Conservation (phyloP, 1,140 invertebrate species). For the Hesperophylax magnus region DNA sequence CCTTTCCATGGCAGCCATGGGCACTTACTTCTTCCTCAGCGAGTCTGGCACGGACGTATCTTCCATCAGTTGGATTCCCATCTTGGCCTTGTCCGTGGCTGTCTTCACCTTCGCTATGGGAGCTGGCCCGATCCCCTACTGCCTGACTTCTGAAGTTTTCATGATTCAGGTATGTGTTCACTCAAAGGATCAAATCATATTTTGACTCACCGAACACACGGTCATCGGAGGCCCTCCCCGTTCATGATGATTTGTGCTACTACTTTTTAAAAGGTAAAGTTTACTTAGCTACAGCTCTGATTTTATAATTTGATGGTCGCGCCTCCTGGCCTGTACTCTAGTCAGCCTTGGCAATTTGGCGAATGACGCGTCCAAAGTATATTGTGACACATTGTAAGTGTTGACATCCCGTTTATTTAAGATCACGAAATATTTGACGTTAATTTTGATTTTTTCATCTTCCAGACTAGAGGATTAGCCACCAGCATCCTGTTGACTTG, state of each 20-base stretch:
- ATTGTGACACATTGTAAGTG: no score
- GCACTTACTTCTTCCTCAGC: conserved; percentile 32
- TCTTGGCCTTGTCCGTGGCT: conserved; percentile 59
- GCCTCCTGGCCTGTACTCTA: no score
- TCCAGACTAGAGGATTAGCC: conserved; percentile 45
- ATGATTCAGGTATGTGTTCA: conserved; percentile 59
- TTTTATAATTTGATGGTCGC: no score
- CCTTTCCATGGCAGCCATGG: conserved; percentile 3
- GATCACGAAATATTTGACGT: no score
- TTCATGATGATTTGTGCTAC: no score
- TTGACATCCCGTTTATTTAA: no score
- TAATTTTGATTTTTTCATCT: neutral
- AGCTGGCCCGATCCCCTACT: conserved; percentile 60
- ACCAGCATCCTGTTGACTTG: conserved; percentile 38
- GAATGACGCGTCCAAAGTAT: no score
- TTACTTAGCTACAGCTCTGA: no score
- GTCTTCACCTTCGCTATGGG: conserved; percentile 61
- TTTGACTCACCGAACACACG: no score
- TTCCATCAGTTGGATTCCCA: conserved; percentile 42
- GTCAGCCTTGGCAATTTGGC: no score
- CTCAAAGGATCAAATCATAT: neutral
- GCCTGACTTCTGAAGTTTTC: conserved; percentile 61
- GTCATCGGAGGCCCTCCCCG: no score
- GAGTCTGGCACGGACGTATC: conserved; percentile 36
- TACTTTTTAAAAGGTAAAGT: no score